Evolutionary conservation across 2,797 vertebrate species (phyloP).

Genomic region (Graptemys geographica): DNA sequence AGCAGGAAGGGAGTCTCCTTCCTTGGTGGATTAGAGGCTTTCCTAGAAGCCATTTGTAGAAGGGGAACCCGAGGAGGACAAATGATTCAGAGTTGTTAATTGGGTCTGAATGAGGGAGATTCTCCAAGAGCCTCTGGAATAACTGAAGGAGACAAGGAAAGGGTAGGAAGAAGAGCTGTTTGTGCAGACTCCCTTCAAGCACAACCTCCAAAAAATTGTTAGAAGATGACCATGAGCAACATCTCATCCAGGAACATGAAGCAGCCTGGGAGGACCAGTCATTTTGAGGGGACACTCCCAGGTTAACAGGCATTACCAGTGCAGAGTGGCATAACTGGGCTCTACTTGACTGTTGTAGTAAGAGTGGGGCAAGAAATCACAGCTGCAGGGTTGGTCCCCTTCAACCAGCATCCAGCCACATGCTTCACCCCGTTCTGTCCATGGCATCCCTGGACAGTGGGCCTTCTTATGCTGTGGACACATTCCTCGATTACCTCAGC

Average conservation of each 20-base stretch:
- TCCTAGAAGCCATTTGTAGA: not conserved
- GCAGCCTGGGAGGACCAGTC: too few relatives aligned
- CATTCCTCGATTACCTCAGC: not conserved
- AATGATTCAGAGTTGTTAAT: not conserved
- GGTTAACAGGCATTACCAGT: constrained; percentile 4
- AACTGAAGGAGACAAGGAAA: not conserved
- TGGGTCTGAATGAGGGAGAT: not conserved
- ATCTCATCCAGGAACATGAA: not conserved
- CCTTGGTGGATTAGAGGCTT: constrained; percentile 2
- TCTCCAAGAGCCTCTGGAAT: not conserved
- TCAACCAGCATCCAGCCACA: too few relatives aligned
- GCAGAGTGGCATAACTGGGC: not conserved
- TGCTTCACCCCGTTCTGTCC: not conserved
- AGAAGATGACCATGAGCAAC: not conserved
- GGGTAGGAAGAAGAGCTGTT: not conserved
- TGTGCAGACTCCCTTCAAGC: not conserved
- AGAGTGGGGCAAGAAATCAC: too few relatives aligned
- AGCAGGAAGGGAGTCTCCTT: not conserved
- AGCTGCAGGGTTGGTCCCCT: too few relatives aligned
- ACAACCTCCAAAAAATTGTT: not conserved
- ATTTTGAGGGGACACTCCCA: not conserved
- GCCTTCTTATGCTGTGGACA: not conserved
- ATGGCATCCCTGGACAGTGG: not conserved
- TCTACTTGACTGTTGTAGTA: too few relatives aligned
- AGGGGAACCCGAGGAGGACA: not conserved